Percentiles rank a stretch among this genome's conserved stretches.
Conservation (phyloP, 2,888 invertebrate species). For the Acrobasis consociella region DNA sequence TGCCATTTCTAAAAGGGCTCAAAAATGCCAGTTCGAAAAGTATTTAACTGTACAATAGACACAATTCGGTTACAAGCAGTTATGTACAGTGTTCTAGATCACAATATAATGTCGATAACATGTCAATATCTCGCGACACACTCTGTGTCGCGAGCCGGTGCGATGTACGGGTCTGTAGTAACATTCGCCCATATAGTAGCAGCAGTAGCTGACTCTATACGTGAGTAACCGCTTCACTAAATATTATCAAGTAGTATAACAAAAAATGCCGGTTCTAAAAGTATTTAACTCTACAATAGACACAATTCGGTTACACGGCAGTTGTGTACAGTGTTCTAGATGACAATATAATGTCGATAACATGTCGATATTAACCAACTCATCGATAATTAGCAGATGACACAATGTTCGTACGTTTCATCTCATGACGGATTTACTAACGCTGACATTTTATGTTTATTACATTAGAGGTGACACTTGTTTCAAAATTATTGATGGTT, state of each 20-base stretch:
- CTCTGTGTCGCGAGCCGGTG: no score
- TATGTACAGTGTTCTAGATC: conserved; percentile 2
- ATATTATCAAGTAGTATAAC: no score
- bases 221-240: no score
- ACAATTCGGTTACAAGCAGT: conserved; percentile 2
- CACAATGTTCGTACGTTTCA: background rate
- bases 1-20: no score
- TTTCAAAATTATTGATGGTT: background rate
- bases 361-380: conserved; percentile 17
- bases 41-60: conserved; percentile 2
- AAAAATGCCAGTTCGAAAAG: background rate
- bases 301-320: conserved; percentile 6
- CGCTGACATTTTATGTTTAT: background rate
- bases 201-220: no score
- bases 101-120: conserved; percentile 23
- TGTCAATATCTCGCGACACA: no score
- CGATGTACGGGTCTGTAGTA: no score
- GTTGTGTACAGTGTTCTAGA: background rate
- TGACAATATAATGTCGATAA: conserved; percentile 22
- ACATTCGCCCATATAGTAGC: no score
- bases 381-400: background rate
- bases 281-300: conserved; percentile 4
- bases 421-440: background rate
- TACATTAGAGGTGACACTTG: background rate
- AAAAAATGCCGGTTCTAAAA: background rate